Conservation (phyloP, 2,888 invertebrate species). For the Chalcis sispes region DNA sequence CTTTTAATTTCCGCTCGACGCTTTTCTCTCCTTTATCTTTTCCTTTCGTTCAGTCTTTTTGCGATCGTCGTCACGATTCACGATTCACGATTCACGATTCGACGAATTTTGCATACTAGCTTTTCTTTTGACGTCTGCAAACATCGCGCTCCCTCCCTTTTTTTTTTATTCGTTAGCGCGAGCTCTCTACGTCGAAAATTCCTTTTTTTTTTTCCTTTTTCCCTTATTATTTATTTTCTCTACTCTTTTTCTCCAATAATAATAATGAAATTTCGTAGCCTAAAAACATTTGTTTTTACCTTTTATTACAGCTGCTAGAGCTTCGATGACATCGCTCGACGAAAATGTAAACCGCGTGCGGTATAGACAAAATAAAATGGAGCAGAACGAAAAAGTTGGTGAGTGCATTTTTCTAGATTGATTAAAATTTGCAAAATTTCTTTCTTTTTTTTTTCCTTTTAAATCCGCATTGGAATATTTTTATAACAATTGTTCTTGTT, state of each 20-base stretch:
- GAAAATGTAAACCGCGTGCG: constrained; percentile 73
- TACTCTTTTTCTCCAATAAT: background rate
- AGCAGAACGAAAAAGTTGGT: constrained; percentile 39
- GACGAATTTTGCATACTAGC: constrained; percentile 27
- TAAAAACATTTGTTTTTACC: too few relatives aligned
- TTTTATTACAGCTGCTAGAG: constrained; percentile 49
- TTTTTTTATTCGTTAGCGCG: background rate
- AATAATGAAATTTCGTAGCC: background rate
- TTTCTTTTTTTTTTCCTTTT: background rate
- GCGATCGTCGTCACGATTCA: background rate
- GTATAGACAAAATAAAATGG: constrained; percentile 55
- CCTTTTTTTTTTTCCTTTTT: background rate
- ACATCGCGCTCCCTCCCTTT: background rate
- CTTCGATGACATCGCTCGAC: constrained; percentile 73
- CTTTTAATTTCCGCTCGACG: constrained; percentile 39
- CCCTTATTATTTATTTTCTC: background rate
- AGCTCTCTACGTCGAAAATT: background rate
- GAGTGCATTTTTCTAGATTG: too few relatives aligned
- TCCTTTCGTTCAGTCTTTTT: too few relatives aligned
- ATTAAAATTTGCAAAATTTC: too few relatives aligned
- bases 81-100: background rate
- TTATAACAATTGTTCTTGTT: too few relatives aligned
- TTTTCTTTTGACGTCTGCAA: background rate
- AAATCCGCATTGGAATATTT: background rate
- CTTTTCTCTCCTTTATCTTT: constrained; percentile 4